Conservation (phyloP, 1,140 invertebrate genomes). For the Bombus soroeensis region DNA sequence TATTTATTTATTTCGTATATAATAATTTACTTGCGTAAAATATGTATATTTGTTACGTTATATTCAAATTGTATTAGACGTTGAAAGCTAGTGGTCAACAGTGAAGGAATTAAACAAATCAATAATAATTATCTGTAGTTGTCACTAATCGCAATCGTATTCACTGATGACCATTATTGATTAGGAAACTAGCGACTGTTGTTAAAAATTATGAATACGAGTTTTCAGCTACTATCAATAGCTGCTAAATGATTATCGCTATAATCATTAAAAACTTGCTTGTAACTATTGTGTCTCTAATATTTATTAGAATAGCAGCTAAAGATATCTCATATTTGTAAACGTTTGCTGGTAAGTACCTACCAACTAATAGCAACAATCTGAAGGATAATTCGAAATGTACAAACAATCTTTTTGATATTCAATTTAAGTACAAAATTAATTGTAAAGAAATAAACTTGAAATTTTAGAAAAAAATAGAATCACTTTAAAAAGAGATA, state of each 20-base stretch:
- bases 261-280: neutral
- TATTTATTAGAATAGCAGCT: neutral
- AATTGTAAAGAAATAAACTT: neutral
- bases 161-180: neutral
- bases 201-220: neutral
- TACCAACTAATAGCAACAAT: neutral
- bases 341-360: neutral
- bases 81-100: neutral
- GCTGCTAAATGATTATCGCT: no score
- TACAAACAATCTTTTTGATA: neutral
- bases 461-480: neutral
- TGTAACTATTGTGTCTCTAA: neutral
- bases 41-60: neutral
- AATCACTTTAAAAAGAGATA: neutral
- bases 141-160: neutral
- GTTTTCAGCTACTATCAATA: neutral
- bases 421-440: conserved; percentile 12
- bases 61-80: neutral
- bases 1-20: neutral
- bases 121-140: neutral
- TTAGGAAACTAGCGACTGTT: neutral
- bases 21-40: neutral
- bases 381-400: neutral
- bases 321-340: neutral
- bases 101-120: neutral